These are phyloP conservation scores for Tachyglossus aculeatus DNA, from an alignment of 2,797 vertebrate species.

Conservation along the genomic window DNA sequence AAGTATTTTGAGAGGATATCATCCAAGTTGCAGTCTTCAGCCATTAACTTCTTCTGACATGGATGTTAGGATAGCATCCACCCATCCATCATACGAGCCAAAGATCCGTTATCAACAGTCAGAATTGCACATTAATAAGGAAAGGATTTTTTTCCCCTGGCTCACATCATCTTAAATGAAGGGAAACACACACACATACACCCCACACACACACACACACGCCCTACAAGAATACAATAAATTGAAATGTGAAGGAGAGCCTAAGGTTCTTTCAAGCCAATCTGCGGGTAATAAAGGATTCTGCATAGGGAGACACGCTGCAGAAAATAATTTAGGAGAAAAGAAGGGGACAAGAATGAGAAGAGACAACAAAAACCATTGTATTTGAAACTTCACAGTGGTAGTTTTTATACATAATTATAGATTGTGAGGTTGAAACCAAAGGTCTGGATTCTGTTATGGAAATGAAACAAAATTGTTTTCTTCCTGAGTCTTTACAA, in stretches of 20 bases:
- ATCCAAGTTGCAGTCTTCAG: rapidly evolving
- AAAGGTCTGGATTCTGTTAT: conserved; percentile 87
- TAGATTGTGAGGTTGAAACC: conserved; percentile 49
- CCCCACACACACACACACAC: rapidly evolving
- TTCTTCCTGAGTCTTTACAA: conserved; percentile 87
- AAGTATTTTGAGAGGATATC: too few relatives aligned
- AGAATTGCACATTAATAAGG: background rate
- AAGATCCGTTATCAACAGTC: background rate
- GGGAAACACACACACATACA: rapidly evolving
- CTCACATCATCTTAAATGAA: too few relatives aligned
- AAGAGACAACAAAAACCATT: conserved; percentile 70
- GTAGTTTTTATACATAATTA: conserved; percentile 50
- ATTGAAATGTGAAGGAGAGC: conserved; percentile 4
- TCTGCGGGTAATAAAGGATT: conserved; percentile 29
- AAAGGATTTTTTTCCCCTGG: background rate
- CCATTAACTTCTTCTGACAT: background rate
- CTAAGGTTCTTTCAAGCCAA: conserved; percentile 7
- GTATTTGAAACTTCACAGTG: conserved; percentile 22
- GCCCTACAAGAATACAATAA: background rate
- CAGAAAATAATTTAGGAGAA: conserved; percentile 36
- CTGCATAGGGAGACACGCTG: conserved; percentile 40
- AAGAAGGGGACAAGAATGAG: conserved; percentile 64
- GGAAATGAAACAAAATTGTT: conserved; percentile 93
- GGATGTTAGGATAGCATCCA: background rate
- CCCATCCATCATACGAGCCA: background rate